Percentiles rank a stretch among this genome's conserved stretches.
Conservation (phyloP, 2,888 invertebrate species). For the Drosophila vallismaia region DNA sequence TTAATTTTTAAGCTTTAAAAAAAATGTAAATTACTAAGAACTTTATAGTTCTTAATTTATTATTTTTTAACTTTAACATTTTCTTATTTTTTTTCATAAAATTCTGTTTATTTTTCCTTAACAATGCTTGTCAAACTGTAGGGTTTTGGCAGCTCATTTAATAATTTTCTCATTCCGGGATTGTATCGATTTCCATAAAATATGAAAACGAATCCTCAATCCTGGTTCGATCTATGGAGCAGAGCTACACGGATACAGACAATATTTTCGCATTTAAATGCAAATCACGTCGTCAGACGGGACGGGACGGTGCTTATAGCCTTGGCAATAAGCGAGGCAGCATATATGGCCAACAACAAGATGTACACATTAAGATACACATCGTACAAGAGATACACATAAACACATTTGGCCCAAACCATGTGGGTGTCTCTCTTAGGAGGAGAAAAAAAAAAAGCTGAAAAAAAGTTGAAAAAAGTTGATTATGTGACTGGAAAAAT, state of each 20-base stretch:
- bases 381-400: constrained; percentile 44
- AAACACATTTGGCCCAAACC: constrained; percentile 42
- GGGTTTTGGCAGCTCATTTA: constrained; percentile 69
- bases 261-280: constrained; percentile 67
- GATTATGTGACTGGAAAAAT: constrained; percentile 47
- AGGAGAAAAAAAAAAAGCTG: constrained; percentile 7
- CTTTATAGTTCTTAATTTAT: too few relatives aligned
- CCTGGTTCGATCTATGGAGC: constrained; percentile 17
- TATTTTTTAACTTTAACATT: too few relatives aligned
- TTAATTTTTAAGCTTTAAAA: too few relatives aligned
- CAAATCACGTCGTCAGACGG: constrained; percentile 63
- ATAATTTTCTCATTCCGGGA: constrained; percentile 48
- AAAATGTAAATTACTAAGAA: too few relatives aligned
- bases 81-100: too few relatives aligned
- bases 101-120: not conserved
- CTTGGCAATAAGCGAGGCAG: constrained; percentile 58
- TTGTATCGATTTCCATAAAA: constrained; percentile 45
- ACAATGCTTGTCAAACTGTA: constrained; percentile 14
- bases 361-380: constrained; percentile 57
- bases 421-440: constrained; percentile 25
- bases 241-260: not conserved
- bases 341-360: constrained; percentile 46
- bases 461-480: constrained; percentile 39
- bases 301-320: constrained; percentile 45
- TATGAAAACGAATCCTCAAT: constrained; percentile 42